Evolutionary conservation across 2,113 vertebrate genomes (phyloP).

Genomic region (Chauna torquata): DNA sequence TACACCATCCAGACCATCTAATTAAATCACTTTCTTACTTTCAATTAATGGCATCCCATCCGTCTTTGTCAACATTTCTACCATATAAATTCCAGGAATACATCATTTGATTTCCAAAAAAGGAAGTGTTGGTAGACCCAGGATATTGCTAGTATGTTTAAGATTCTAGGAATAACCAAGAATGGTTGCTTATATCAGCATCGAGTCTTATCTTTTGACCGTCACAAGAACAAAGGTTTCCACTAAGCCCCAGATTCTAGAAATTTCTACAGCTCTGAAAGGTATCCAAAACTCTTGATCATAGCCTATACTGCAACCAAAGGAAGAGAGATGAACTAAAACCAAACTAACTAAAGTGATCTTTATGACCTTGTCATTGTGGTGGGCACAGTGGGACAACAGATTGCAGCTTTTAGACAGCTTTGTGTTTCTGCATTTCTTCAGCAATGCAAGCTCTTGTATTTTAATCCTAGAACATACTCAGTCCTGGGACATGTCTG

Average conservation of each 20-base stretch:
- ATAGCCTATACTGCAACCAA: not conserved
- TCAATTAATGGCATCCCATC: not conserved
- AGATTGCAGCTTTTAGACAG: not conserved
- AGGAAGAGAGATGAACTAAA: not conserved
- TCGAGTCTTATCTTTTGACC: not conserved
- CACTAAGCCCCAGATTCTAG: not conserved
- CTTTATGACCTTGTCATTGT: not conserved
- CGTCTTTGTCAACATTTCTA: not conserved
- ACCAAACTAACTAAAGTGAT: not conserved
- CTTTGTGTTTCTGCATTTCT: not conserved
- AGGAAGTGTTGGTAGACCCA: rapidly evolving
- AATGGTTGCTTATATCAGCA: not conserved
- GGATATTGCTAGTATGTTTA: not conserved
- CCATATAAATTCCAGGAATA: not conserved
- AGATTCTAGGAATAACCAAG: not conserved
- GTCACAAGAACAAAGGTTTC: not conserved
- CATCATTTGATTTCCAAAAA: not conserved
- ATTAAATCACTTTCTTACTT: not conserved
- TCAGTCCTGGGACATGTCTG: not conserved
- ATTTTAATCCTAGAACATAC: not conserved
- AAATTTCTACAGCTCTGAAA: not conserved
- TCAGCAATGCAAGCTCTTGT: not conserved
- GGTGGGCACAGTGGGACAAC: not conserved
- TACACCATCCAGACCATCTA: not conserved
- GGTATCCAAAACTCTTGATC: not conserved